Evolutionary conservation across 2,113 vertebrate species (phyloP).

Genomic region (Daubentonia madagascariensis): DNA sequence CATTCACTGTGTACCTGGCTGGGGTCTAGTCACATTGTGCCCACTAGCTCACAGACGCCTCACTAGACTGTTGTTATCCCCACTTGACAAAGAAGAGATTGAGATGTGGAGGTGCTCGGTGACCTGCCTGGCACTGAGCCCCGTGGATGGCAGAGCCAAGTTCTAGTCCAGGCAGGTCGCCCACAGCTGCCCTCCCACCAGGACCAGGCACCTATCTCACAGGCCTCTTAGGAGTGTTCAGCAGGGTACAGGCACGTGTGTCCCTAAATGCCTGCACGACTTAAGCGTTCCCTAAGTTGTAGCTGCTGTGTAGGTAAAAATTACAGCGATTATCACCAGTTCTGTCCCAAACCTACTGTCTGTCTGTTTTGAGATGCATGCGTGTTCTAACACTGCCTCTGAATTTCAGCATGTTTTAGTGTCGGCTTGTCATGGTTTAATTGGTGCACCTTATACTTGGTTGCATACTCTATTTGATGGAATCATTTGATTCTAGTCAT

Average conservation of each 20-base stretch:
- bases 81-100: neutral
- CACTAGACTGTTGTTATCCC: neutral
- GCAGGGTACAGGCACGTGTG: neutral
- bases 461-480: too few relatives aligned
- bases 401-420: neutral
- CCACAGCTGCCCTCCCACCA: neutral
- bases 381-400: neutral
- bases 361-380: neutral
- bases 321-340: too few relatives aligned
- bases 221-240: neutral
- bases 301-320: neutral
- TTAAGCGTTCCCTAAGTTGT: fast-evolving
- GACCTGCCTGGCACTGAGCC: neutral
- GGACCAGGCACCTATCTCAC: neutral
- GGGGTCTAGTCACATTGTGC: fast-evolving
- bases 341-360: too few relatives aligned
- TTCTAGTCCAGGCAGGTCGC: neutral
- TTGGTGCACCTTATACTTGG: neutral
- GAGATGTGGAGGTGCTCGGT: neutral
- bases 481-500: neutral
- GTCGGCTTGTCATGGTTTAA: neutral
- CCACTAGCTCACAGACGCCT: neutral
- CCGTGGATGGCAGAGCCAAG: neutral
- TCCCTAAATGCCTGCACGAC: neutral
- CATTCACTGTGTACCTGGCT: too few relatives aligned